These are phyloP conservation scores for Tamandua tetradactyla DNA, from an alignment of 2,797 vertebrate species.

Conservation along the genomic window DNA sequence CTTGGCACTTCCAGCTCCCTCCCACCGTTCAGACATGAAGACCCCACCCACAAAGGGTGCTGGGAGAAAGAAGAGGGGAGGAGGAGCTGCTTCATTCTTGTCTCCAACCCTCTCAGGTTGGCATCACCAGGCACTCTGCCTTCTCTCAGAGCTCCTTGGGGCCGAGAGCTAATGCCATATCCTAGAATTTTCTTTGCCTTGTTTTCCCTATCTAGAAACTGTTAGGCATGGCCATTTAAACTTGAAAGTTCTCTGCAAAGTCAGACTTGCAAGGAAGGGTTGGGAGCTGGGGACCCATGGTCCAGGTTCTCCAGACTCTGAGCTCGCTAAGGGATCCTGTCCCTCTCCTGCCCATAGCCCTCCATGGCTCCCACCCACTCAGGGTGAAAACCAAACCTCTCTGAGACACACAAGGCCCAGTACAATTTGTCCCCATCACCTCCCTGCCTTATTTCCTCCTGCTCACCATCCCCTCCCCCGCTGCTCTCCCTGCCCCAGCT, in stretches of 20 bases:
- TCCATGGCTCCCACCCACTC: not conserved
- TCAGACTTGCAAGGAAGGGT: no score
- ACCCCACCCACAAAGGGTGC: not conserved
- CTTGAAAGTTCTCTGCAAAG: no score
- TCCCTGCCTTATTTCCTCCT: not conserved
- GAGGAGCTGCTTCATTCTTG: not conserved
- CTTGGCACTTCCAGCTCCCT: no score
- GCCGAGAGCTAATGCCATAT: not conserved
- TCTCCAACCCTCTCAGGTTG: not conserved
- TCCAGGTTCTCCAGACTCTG: not conserved
- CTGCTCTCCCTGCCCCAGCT: not conserved
- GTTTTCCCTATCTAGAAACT: not conserved
- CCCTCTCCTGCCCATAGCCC: not conserved
- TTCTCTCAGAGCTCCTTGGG: not conserved
- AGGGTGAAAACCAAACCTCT: not conserved
- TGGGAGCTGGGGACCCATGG: not conserved
- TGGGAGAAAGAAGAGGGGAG: not conserved
- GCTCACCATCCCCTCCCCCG: not conserved
- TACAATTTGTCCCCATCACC: rapidly evolving
- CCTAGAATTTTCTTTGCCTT: not conserved
- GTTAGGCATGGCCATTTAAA: no score
- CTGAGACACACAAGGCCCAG: not conserved
- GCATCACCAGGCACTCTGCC: rapidly evolving
- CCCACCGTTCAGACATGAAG: not conserved
- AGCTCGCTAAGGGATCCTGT: not conserved